Percentiles rank a stretch among this genome's conserved stretches.
phyloP scores from a whole-genome alignment of 2,888 invertebrate genomes.

The Lithophane socia region DNA sequence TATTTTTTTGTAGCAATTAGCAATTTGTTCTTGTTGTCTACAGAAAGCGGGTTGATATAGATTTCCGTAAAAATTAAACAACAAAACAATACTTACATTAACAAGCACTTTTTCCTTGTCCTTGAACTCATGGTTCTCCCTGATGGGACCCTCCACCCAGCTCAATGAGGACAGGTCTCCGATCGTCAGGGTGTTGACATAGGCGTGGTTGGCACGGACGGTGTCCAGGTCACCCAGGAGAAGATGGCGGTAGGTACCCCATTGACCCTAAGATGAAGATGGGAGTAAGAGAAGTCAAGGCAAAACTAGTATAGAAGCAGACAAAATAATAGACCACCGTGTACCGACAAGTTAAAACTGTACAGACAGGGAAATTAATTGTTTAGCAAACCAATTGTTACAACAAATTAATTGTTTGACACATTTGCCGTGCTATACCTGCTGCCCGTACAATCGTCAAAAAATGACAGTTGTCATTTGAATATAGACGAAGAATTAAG shows the following conservation, averaged over 20 bases:
- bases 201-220: constrained; percentile 92
- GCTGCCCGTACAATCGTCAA: no score
- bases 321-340: no score
- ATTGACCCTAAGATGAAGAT: constrained; percentile 84
- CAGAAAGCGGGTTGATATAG: not conserved
- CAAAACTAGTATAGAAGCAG: not conserved
- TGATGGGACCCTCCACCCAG: constrained; percentile 92
- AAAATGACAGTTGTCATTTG: not conserved
- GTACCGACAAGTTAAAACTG: not conserved
- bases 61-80: not conserved
- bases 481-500: not conserved
- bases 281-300: not conserved
- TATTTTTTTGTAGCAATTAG: no score
- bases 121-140: constrained; percentile 77
- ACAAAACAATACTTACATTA: constrained; percentile 77
- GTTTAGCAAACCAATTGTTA: no score
- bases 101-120: constrained; percentile 76
- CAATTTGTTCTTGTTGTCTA: not conserved
- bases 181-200: constrained; percentile 93
- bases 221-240: constrained; percentile 89
- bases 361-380: not conserved
- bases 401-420: no score
- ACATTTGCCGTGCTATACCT: no score
- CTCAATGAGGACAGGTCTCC: constrained; percentile 96
- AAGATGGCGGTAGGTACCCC: constrained; percentile 97